These are phyloP conservation scores for Nezara viridula DNA, from an alignment of 2,888 invertebrate species.

Conservation along the genomic window DNA sequence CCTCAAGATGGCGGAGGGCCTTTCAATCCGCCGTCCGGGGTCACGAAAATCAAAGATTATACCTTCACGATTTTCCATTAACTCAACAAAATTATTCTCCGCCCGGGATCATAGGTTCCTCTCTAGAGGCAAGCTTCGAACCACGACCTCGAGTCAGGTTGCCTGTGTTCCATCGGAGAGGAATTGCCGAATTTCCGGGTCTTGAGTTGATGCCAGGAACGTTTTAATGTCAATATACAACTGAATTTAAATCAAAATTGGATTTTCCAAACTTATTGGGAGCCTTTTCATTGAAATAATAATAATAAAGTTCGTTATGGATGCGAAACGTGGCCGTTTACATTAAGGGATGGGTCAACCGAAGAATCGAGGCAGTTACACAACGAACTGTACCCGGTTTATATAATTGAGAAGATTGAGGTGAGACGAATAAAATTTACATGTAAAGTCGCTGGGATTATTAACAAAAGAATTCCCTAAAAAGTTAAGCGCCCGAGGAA, in stretches of 20 bases:
- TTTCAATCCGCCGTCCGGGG: neutral
- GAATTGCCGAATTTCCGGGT: neutral
- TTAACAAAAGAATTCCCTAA: too few relatives aligned
- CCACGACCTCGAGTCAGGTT: neutral
- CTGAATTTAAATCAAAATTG: neutral
- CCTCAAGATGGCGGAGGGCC: neutral
- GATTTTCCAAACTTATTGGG: neutral
- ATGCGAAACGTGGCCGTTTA: too few relatives aligned
- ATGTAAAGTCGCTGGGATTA: too few relatives aligned
- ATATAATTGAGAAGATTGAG: too few relatives aligned
- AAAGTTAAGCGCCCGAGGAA: too few relatives aligned
- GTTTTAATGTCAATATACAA: neutral
- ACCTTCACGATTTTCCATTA: constrained; percentile 40
- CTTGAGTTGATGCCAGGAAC: neutral
- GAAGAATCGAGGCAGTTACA: too few relatives aligned
- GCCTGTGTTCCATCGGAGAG: neutral
- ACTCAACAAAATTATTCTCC: neutral
- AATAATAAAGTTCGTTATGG: too few relatives aligned
- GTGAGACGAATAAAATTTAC: too few relatives aligned
- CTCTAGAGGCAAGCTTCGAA: neutral
- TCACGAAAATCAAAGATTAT: constrained; percentile 38
- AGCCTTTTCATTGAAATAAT: too few relatives aligned
- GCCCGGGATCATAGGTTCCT: neutral
- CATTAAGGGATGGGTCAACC: too few relatives aligned
- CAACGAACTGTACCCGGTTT: too few relatives aligned